phyloP scores from a whole-genome alignment of 2,888 invertebrate genomes.

The Serripes groenlandicus region DNA sequence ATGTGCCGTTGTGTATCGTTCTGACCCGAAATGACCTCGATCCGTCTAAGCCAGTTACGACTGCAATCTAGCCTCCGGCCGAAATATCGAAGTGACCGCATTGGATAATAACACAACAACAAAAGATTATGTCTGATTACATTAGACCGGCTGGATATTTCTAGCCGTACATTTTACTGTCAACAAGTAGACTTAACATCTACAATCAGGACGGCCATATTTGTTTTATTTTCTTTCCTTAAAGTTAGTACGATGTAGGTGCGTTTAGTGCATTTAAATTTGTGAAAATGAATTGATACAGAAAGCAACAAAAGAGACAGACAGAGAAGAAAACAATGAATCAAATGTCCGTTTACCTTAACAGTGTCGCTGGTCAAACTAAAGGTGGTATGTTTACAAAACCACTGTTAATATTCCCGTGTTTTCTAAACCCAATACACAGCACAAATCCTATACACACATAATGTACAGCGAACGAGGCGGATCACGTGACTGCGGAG shows the following conservation, averaged over 20 bases:
- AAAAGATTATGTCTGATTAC: not conserved
- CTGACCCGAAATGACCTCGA: constrained; percentile 19
- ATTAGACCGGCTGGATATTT: too few relatives aligned
- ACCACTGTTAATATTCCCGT: constrained; percentile 12
- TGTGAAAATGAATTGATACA: too few relatives aligned
- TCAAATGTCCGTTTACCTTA: constrained; percentile 1
- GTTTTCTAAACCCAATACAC: constrained; percentile 29
- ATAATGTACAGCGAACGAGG: constrained; percentile 24
- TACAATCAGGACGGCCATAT: constrained; percentile 11
- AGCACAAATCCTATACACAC: constrained; percentile 22
- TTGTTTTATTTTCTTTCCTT: constrained; percentile 14
- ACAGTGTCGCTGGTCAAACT: not conserved
- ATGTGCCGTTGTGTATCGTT: not conserved
- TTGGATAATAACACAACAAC: not conserved
- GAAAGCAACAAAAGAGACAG: not conserved
- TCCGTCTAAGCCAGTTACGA: not conserved
- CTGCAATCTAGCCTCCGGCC: not conserved
- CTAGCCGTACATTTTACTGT: not conserved
- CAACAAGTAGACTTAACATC: constrained; percentile 17
- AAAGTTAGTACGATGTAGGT: not conserved
- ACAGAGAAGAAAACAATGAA: not conserved
- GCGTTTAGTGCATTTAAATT: too few relatives aligned
- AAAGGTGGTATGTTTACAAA: not conserved
- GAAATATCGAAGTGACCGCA: not conserved
- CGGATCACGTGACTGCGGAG: constrained; percentile 47